phyloP scores from a whole-genome alignment of 2,888 invertebrate genomes.

The Clusia tigrina region DNA sequence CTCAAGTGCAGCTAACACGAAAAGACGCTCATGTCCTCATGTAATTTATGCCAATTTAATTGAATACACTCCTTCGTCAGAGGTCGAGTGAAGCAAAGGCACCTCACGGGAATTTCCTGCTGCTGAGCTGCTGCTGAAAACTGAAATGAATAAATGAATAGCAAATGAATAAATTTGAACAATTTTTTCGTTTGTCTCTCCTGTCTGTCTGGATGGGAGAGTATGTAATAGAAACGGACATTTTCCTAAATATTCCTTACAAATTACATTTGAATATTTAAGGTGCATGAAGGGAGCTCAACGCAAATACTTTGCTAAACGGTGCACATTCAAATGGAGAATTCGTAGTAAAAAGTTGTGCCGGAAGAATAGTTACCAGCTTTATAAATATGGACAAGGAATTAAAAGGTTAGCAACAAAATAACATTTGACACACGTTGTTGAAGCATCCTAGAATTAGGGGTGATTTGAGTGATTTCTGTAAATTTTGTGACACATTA shows the following conservation, averaged over 20 bases:
- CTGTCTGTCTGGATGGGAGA: too few species aligned
- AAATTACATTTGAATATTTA: neutral
- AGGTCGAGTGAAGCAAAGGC: neutral
- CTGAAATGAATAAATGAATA: constrained; percentile 44
- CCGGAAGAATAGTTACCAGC: too few species aligned
- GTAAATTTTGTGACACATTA: too few species aligned
- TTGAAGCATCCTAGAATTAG: too few species aligned
- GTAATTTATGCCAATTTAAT: constrained; percentile 23
- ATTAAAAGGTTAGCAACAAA: too few species aligned
- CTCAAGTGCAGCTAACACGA: neutral
- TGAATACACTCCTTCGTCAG: constrained; percentile 17
- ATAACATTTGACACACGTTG: too few species aligned
- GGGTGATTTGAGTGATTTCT: too few species aligned
- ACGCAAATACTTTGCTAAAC: too few species aligned
- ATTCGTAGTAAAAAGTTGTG: too few species aligned
- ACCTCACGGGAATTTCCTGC: neutral
- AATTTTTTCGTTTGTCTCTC: constrained; percentile 6
- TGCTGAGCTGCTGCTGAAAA: constrained; percentile 21
- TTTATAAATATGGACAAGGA: too few species aligned
- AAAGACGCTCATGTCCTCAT: neutral
- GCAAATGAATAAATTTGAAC: constrained; percentile 48
- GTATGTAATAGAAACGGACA: neutral
- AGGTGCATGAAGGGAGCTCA: neutral
- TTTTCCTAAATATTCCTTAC: neutral
- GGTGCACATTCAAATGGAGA: too few species aligned